Percentiles rank a stretch among this genome's conserved stretches.
Conservation (phyloP, 1,140 invertebrate genomes). For the Brachionus calyciflorus region DNA sequence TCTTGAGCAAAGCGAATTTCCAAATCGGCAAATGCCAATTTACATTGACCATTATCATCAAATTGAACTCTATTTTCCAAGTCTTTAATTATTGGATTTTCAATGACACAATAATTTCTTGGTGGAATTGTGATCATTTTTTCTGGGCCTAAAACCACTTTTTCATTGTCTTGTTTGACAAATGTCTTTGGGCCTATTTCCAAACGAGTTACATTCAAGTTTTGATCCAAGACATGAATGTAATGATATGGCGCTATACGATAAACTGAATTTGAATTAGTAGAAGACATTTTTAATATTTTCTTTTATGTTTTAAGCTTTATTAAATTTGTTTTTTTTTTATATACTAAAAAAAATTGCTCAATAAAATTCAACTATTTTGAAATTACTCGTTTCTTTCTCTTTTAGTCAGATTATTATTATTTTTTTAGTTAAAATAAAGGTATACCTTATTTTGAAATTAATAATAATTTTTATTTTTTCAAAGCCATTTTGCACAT, state of each 20-base stretch:
- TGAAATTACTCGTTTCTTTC: no score
- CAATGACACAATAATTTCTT: slow-evolving; percentile 56
- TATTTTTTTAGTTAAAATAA: no score
- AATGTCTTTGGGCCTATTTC: slow-evolving; percentile 64
- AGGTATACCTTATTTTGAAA: no score
- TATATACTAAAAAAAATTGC: not conserved
- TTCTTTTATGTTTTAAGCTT: slow-evolving; percentile 11
- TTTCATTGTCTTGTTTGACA: slow-evolving; percentile 64
- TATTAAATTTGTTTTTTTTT: not conserved
- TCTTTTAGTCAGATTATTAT: no score
- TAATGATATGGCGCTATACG: slow-evolving; percentile 63
- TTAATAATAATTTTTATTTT: no score
- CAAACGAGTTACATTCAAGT: slow-evolving; percentile 62
- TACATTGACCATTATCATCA: slow-evolving; percentile 60
- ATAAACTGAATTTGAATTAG: slow-evolving; percentile 30
- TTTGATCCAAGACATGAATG: slow-evolving; percentile 64
- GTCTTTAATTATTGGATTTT: slow-evolving; percentile 61
- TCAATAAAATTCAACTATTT: no score
- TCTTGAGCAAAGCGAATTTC: slow-evolving; percentile 62
- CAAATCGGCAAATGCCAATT: slow-evolving; percentile 61
- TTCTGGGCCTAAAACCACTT: slow-evolving; percentile 59
- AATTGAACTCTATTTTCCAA: slow-evolving; percentile 55
- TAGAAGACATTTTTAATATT: not conserved
- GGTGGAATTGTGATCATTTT: slow-evolving; percentile 52
- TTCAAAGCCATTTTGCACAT: no score